Base-by-base conservation (phyloP, 1,140 invertebrate genomes). In the Pentalonia nigronervosa region DNA sequence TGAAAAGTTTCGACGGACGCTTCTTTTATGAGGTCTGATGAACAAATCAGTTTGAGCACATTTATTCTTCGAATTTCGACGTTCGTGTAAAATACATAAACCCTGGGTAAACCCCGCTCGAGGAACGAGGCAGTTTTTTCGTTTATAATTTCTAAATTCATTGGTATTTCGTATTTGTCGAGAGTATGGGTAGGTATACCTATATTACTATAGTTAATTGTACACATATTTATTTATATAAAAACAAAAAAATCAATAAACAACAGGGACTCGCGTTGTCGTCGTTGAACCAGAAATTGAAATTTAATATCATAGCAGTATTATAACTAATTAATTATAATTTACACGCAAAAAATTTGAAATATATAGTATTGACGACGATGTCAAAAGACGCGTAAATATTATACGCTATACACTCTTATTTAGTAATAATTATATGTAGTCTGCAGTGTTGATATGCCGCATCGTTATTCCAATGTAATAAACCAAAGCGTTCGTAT, bases 41-140 rank as follows among this genome's bases (percentile, higher is more conserved):
- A 53, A 89, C 48, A 89, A 89, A 89, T 89, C 87, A 50, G 87
- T 17, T 56, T 89, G 50, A 89, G 41, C 17, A 56, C 7, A 50
- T 25, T 53, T 45, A 48, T n/a, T 87, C 25, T 14, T 48, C 20
- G 2, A 50, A 87, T 17, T 48, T 87, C 47, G 17, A 9, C n/a
- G 25, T 48, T 87, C 84, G 45, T n/a, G 7, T 86, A 86, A 30
- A 47, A 45, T 86, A 14, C 9, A 21, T 34, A 87, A 87, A 30
- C 30, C 8, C 45, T 4, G n/a, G 34, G 21, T 48, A 48, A 41
- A 41, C 4, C 41, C 2, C 21, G 30, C 7, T 1, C 8, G 17
- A 11, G n/a, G 30, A 17, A 9, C 6, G 60, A n/a, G n/a, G 14
- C 3, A 7, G 60, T 76, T 76, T 76, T n/a, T n/a, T 67, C 25